Evolutionary conservation across 2,797 vertebrate species (phyloP).

Genomic region (Pogoniulus pusillus): DNA sequence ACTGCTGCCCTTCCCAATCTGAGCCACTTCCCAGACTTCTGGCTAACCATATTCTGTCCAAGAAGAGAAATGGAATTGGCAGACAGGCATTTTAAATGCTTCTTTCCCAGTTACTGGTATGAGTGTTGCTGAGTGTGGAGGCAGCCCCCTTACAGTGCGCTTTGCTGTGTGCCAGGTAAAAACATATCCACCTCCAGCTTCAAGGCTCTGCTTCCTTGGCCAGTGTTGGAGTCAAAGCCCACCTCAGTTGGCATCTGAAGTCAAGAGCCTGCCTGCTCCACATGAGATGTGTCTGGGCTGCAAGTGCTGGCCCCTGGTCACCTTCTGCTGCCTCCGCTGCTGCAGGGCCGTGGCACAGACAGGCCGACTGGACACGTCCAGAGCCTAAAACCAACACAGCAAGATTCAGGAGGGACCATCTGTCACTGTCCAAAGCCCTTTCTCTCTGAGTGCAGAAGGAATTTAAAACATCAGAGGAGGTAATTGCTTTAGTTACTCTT

Average conservation of each 20-base stretch:
- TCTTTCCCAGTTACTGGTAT: not conserved
- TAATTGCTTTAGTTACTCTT: conserved; percentile 41
- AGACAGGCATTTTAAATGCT: not conserved
- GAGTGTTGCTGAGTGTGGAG: not conserved
- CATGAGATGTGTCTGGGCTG: not conserved
- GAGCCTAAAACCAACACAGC: not conserved
- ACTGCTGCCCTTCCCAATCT: not conserved
- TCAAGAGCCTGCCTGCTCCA: rapidly evolving
- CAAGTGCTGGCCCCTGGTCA: not conserved
- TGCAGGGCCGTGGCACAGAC: not conserved
- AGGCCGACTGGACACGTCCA: not conserved
- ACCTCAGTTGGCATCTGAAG: not conserved
- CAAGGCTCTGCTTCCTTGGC: not conserved
- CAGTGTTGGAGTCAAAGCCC: not conserved
- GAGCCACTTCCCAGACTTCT: not conserved
- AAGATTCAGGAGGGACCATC: conserved; percentile 15
- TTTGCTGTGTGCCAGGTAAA: not conserved
- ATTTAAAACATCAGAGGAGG: not conserved
- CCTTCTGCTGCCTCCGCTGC: not conserved
- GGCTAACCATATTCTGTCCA: not conserved
- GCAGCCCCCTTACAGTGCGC: rapidly evolving
- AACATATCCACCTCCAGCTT: not conserved
- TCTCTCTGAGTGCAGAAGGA: not conserved
- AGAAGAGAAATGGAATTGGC: not conserved
- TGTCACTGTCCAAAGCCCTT: conserved; percentile 25